Percentiles rank a stretch among this genome's conserved stretches.
Evolutionary conservation across 2,888 invertebrate species (phyloP).

Genomic region (Tiphia femorata): DNA sequence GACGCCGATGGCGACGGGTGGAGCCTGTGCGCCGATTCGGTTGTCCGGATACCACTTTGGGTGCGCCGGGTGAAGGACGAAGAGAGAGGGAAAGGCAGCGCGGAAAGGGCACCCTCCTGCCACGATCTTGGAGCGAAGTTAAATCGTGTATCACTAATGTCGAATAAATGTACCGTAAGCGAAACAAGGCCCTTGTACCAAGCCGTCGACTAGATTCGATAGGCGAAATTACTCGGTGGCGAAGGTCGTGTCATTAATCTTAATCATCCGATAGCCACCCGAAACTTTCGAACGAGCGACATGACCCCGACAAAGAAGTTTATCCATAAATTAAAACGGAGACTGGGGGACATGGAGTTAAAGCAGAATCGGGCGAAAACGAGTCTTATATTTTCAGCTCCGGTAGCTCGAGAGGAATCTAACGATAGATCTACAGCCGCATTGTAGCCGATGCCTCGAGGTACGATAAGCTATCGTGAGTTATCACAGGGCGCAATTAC

Average conservation of each 20-base stretch:
- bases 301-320: slow-evolving; percentile 29
- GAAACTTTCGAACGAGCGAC: slow-evolving; percentile 15
- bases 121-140: no score
- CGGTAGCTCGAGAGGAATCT: not conserved
- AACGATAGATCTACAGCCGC: not conserved
- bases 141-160: slow-evolving; percentile 50
- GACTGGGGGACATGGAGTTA: not conserved
- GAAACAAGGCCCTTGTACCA: slow-evolving; percentile 30
- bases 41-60: no score
- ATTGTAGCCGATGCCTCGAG: slow-evolving; percentile 4
- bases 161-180: slow-evolving; percentile 46
- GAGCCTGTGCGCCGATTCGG: no score
- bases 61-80: no score
- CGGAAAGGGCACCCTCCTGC: no score
- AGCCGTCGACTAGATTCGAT: slow-evolving; percentile 40
- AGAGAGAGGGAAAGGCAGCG: not conserved
- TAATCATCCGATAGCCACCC: slow-evolving; percentile 34
- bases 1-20: no score
- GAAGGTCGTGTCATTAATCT: slow-evolving; percentile 38
- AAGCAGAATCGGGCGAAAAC: not conserved
- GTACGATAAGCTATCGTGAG: slow-evolving; percentile 28
- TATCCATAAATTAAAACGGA: slow-evolving; percentile 40
- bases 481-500: slow-evolving; percentile 32
- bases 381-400: no score
- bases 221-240: slow-evolving; percentile 36